Base-by-base conservation (phyloP, 2,113 vertebrate species). In the Rhineura floridana region DNA sequence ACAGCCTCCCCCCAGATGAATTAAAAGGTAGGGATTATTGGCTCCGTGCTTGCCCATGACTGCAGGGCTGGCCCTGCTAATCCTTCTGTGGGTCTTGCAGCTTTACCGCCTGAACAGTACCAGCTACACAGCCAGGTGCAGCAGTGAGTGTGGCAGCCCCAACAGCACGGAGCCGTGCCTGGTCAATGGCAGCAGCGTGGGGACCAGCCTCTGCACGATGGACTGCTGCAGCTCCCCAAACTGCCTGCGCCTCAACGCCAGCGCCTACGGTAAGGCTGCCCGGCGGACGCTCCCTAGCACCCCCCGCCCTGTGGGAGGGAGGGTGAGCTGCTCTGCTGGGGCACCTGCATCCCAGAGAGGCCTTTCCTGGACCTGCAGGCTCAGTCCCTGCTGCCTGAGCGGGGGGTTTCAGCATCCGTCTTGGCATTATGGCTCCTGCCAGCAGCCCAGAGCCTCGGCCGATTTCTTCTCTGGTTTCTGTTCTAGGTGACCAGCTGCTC, bases 161-260 rank as follows among this genome's bases (percentile, higher is more conserved):
- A 81, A 28, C 13, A 2, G 65, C 1, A 76, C 44, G 0, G 84
- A 75, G 76, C 65, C 25, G 46, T 98, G 97, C 67, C 15, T 17
- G 36, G 90, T 70, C 72, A 88, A 92, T 2, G 0, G 23, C 83
- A 95, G 92, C 0, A 0, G 0, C 7, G n/a, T n/a, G n/a, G 70
- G 81, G 73, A 69, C 78, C 39, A 84, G 23, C 50, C 93, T 77
- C 44, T 98, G 98, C 25, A 67, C 90, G 19, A 63, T 96, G 79
- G 85, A 90, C 21, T 97, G 97, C 94, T 98, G 97, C 63, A 33
- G 88, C 21, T 59, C 87, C 2, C 89, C 96, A 0, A 94, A 86
- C 87, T 98, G 97, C 93, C 94, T 97, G 91, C 88, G 1, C 15
- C 93, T 95, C 89, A 95, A 88, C 0, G 62, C 81, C 59, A 93